Conservation (phyloP, 2,797 vertebrate genomes). For the Hemitrygon akajei region DNA sequence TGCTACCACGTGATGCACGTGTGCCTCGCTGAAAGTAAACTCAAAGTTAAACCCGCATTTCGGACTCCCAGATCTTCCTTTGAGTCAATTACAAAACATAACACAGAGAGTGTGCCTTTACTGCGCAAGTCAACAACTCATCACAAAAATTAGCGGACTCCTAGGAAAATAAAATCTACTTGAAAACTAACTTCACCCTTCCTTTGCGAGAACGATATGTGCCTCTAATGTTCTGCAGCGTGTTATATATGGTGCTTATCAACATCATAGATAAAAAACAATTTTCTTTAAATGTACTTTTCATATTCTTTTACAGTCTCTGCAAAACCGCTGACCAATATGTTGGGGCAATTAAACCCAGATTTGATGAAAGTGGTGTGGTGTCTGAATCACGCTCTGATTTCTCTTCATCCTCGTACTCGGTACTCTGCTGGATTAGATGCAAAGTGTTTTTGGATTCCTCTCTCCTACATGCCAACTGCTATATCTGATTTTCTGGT, state of each 20-base stretch:
- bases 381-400: constrained; percentile 15
- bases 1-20: too few relatives aligned
- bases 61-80: too few relatives aligned
- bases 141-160: too few relatives aligned
- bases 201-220: too few relatives aligned
- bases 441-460: constrained; percentile 9
- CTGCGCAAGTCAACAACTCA: too few relatives aligned
- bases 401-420: constrained; percentile 1
- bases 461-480: constrained; percentile 26
- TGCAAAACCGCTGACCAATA: rapidly evolving
- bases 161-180: too few relatives aligned
- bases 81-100: background rate
- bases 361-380: constrained; percentile 28
- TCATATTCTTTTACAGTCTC: background rate
- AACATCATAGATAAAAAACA: background rate
- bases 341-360: background rate
- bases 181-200: too few relatives aligned
- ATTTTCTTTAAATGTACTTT: too few relatives aligned
- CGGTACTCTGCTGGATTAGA: background rate
- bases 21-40: too few relatives aligned
- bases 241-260: background rate
- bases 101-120: background rate
- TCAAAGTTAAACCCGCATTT: too few relatives aligned
- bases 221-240: too few relatives aligned
- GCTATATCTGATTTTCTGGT: background rate